Conservation (phyloP, 2,113 vertebrate species). For the Thamnaconus septentrionalis region DNA sequence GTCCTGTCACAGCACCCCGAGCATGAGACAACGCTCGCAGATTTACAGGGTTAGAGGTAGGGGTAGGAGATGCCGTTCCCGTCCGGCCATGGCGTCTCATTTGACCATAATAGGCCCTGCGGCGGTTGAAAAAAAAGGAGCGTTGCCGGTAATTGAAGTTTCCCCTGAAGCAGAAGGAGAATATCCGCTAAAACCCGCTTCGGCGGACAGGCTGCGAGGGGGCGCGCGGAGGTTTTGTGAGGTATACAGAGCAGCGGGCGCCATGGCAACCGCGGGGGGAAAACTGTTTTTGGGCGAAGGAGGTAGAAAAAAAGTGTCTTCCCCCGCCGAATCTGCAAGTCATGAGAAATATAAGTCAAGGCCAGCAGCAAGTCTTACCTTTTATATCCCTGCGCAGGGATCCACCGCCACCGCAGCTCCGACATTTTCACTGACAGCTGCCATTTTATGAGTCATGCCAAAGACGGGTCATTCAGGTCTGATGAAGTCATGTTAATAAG, state of each 20-base stretch:
- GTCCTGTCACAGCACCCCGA: conserved; percentile 67
- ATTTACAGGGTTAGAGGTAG: conserved; percentile 60
- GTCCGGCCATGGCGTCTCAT: conserved; percentile 47
- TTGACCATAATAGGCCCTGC: conserved; percentile 80
- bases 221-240: conserved; percentile 57
- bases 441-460: too few relatives aligned
- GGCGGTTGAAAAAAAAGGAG: conserved; percentile 54
- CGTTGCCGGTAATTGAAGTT: conserved; percentile 74
- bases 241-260: conserved; percentile 58
- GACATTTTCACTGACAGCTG: too few relatives aligned
- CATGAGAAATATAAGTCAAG: conserved; percentile 49
- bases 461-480: too few relatives aligned
- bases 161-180: conserved; percentile 58
- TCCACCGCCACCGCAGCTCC: conserved; percentile 14
- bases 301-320: conserved; percentile 58
- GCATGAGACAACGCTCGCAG: conserved; percentile 65
- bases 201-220: conserved; percentile 40
- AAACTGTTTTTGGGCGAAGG: conserved; percentile 47
- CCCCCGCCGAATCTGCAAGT: conserved; percentile 39
- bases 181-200: conserved; percentile 57
- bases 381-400: conserved; percentile 55
- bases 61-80: conserved; percentile 39
- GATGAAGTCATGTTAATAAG: too few relatives aligned
- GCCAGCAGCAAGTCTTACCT: conserved; percentile 56
- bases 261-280: conserved; percentile 48